phyloP scores from a whole-genome alignment of 1,140 invertebrate species.

The Carcinoscorpius rotundicauda region DNA sequence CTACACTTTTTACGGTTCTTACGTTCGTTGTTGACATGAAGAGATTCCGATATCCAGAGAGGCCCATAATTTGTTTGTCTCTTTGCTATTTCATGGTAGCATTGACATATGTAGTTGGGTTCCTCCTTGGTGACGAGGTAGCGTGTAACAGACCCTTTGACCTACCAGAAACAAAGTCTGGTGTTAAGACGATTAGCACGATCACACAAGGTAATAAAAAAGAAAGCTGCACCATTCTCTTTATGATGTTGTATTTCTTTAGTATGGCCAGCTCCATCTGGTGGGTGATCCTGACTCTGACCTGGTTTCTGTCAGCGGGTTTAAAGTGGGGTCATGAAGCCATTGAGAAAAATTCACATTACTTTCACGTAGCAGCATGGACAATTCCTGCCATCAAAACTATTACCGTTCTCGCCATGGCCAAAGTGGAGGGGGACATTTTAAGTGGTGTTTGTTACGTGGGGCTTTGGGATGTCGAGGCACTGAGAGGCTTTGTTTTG shows the following conservation, averaged over 20 bases:
- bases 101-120: constrained; percentile 79
- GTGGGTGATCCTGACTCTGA: constrained; percentile 95
- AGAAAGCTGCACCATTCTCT: constrained; percentile 84
- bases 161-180: constrained; percentile 43
- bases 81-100: constrained; percentile 93
- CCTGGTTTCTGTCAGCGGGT: constrained; percentile 96
- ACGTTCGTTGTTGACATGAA: constrained; percentile 90
- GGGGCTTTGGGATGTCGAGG: constrained; percentile 78
- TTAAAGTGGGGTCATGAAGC: constrained; percentile 99
- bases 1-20: constrained; percentile 84
- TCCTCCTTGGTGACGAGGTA: constrained; percentile 68
- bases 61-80: constrained; percentile 93
- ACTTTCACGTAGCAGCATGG: constrained; percentile 96
- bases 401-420: constrained; percentile 77
- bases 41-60: constrained; percentile 87
- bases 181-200: constrained; percentile 59
- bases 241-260: constrained; percentile 97
- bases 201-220: constrained; percentile 86
- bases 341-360: constrained; percentile 93
- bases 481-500: constrained; percentile 75
- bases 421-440: constrained; percentile 93
- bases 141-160: constrained; percentile 76
- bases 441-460: constrained; percentile 94
- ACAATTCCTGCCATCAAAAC: constrained; percentile 47
- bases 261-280: constrained; percentile 89